Base-by-base conservation (phyloP, 2,113 vertebrate genomes). In the Engraulis encrasicolus region DNA sequence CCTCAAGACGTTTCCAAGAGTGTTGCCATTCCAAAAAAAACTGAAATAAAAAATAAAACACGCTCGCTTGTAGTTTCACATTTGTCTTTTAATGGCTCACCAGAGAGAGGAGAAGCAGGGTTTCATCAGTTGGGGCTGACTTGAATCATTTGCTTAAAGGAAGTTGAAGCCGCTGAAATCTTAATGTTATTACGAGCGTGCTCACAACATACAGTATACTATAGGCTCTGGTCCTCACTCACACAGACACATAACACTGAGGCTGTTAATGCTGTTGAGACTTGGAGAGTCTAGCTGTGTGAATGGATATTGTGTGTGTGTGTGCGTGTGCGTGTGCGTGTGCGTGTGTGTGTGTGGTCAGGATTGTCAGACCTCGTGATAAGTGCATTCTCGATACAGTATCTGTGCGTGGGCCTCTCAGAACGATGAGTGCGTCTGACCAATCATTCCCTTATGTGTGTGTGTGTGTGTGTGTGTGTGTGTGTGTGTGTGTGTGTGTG, bases 311-410 rank as follows among this genome's bases (percentile, higher is more conserved):
- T 17, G 27, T 71, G 27, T 71, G 61, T 71, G 61, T 31, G 61
- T 34, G 1, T 54, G 11, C 38, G 31, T 36, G 79, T 80, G 27
- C 61, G 52, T 40, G 54, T 58, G 54, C 48, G n/a, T 52, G 11
- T 45, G 37, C 50, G 78, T 81, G 79, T 78, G 45, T 14, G 66
- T 79, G 79, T 80, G 23, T 71, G 49, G 50, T 52, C 11, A 74
- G 85, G 80, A 79, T 34, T 36, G 50, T 87, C 71, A 36, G 71
- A 58, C 50, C 81, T 81, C 45, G 84, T 85, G 86, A 86, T 80
- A 81, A 38, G 23, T 54, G 6, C 31, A 27, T 74, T 74, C 66
- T 74, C 2, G 27, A 17, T 23, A 74, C 66, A 34, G 66, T 74
- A 36, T 74, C 66, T 74, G 31, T 34, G 23, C 27, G 66, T 34